Conservation (phyloP, 2,113 vertebrate genomes). For the Siniperca chuatsi region DNA sequence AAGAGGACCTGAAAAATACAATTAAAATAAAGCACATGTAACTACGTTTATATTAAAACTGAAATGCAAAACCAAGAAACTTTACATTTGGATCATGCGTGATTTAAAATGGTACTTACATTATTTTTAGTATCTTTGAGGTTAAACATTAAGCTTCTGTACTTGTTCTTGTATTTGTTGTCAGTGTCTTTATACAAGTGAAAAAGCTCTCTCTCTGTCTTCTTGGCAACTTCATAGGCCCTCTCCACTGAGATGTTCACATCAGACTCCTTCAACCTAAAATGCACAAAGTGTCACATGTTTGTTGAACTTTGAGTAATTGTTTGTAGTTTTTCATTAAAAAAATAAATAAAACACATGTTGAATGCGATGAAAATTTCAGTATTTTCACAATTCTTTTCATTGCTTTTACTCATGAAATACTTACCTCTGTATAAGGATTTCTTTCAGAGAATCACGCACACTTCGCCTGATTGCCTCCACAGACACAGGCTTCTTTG, state of each 20-base stretch:
- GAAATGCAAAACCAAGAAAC: background rate
- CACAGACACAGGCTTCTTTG: slow-evolving; percentile 92
- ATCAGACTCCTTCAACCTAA: slow-evolving; percentile 92
- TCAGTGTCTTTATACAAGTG: slow-evolving; percentile 97
- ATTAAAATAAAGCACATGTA: slow-evolving; percentile 6
- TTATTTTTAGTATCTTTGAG: slow-evolving; percentile 98
- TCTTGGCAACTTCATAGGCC: slow-evolving; percentile 92
- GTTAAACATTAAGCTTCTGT: slow-evolving; percentile 98
- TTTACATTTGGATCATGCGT: background rate
- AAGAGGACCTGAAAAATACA: slow-evolving; percentile 88
- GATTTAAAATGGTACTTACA: slow-evolving; percentile 81
- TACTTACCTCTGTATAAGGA: slow-evolving; percentile 92
- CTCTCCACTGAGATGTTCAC: slow-evolving; percentile 92
- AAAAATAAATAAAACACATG: no score
- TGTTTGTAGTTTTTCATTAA: background rate
- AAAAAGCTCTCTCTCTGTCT: slow-evolving; percentile 95
- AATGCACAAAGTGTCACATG: slow-evolving; percentile 10
- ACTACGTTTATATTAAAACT: background rate
- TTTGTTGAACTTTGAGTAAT: background rate
- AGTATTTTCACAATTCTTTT: background rate
- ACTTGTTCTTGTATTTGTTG: slow-evolving; percentile 98
- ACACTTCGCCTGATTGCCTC: slow-evolving; percentile 96
- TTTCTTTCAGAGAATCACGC: slow-evolving; percentile 95
- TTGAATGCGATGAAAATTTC: background rate
- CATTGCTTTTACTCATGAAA: background rate